Conservation (phyloP, 2,113 vertebrate genomes). For the Mus spicilegus region DNA sequence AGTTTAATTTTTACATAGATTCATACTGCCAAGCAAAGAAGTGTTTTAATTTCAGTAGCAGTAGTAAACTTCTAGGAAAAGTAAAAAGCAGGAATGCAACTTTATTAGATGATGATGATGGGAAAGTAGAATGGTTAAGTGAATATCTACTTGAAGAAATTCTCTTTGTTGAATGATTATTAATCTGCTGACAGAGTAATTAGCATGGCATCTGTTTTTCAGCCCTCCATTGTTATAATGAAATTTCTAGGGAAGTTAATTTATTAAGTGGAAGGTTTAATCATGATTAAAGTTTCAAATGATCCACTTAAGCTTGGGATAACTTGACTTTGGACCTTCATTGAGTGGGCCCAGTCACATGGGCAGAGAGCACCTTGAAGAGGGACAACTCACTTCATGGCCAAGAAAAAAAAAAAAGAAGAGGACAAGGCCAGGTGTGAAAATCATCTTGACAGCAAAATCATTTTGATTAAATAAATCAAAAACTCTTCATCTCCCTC, state of each 20-base stretch:
- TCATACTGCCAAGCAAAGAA: background rate
- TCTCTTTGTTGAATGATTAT: slow-evolving; percentile 15
- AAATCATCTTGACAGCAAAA: background rate
- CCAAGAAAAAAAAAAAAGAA: background rate
- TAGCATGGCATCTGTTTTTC: background rate
- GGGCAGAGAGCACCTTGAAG: background rate
- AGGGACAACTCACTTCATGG: background rate
- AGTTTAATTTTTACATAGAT: background rate
- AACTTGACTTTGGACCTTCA: background rate
- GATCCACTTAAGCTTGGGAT: background rate
- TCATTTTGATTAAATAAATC: background rate
- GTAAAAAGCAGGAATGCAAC: background rate
- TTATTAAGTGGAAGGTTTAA: background rate
- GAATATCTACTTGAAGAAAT: background rate
- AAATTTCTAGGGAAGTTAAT: background rate
- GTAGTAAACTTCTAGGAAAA: no score
- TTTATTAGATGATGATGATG: background rate
- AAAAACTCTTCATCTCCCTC: background rate
- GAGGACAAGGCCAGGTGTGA: background rate
- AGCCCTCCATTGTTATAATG: background rate
- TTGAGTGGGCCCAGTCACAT: rapidly evolving
- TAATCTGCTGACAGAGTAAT: background rate
- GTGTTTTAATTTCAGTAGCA: background rate
- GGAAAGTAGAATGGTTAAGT: background rate
- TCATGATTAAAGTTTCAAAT: background rate